These are phyloP conservation scores for Lipotes vexillifer DNA, from an alignment of 2,113 vertebrate species.

Conservation along the genomic window DNA sequence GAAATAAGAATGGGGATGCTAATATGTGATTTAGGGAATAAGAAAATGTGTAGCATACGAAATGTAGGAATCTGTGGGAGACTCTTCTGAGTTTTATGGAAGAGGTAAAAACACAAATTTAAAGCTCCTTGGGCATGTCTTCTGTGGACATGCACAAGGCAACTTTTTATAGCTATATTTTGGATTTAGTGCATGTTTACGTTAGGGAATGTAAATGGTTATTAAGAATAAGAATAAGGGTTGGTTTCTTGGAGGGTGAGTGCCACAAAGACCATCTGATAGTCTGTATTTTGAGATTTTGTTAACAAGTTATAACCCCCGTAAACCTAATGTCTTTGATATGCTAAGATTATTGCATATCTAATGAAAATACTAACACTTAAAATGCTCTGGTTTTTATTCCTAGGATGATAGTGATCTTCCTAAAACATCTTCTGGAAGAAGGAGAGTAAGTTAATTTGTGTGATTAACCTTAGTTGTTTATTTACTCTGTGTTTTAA, in stretches of 20 bases:
- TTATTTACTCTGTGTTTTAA: constrained; percentile 19
- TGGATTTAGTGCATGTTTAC: background rate
- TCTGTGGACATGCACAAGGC: background rate
- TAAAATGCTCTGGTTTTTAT: constrained; percentile 59
- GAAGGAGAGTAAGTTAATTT: constrained; percentile 80
- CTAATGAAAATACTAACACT: background rate
- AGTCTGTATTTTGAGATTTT: background rate
- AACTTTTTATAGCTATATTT: background rate
- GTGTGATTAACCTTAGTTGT: background rate
- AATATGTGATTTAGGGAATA: background rate
- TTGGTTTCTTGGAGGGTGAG: background rate
- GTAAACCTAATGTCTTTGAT: background rate
- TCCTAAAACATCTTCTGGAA: constrained; percentile 89
- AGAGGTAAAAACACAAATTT: background rate
- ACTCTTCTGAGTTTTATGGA: background rate
- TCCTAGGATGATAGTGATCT: constrained; percentile 85
- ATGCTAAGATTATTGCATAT: background rate
- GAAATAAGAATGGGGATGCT: background rate
- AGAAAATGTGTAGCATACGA: background rate
- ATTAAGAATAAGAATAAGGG: background rate
- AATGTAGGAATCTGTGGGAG: background rate
- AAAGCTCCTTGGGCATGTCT: background rate
- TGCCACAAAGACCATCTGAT: background rate
- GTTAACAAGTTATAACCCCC: background rate
- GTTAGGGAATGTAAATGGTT: background rate